Evolutionary conservation across 2,888 invertebrate species (phyloP).

Genomic region (Ophioninae sp.): DNA sequence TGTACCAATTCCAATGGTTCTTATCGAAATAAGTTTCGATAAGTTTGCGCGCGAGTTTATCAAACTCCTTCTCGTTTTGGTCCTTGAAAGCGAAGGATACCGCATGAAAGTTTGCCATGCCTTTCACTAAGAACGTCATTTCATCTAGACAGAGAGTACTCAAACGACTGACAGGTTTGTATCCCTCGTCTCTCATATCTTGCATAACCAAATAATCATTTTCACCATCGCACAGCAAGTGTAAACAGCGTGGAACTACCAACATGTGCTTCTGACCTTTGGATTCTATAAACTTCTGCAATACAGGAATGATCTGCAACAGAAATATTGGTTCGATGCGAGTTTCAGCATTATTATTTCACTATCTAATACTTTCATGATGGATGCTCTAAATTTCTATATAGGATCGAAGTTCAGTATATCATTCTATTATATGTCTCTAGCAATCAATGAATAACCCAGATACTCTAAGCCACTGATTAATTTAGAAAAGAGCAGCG

Average conservation of each 20-base stretch:
- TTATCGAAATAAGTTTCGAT: constrained; percentile 75
- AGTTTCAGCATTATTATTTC: background rate
- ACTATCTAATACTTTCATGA: background rate
- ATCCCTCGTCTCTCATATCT: constrained; percentile 79
- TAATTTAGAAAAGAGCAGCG: background rate
- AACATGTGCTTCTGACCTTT: constrained; percentile 69
- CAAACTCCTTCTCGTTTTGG: constrained; percentile 78
- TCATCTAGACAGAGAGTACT: constrained; percentile 73
- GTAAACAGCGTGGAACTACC: constrained; percentile 74
- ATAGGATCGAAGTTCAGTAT: no score
- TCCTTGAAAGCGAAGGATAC: constrained; percentile 81
- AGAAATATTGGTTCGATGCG: background rate
- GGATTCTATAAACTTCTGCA: constrained; percentile 70
- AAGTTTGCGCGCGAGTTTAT: constrained; percentile 64
- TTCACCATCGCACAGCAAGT: constrained; percentile 77
- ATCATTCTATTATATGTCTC: no score
- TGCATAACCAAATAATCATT: constrained; percentile 81
- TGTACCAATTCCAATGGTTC: constrained; percentile 74
- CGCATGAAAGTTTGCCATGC: constrained; percentile 81
- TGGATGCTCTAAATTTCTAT: no score
- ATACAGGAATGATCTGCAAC: constrained; percentile 73
- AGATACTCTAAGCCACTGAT: no score
- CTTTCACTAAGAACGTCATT: constrained; percentile 75
- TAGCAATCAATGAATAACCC: no score
- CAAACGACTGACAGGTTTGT: constrained; percentile 73